Evolutionary conservation across 1,140 invertebrate genomes (phyloP).

Genomic region (Brachionus asplanchnoidis): DNA sequence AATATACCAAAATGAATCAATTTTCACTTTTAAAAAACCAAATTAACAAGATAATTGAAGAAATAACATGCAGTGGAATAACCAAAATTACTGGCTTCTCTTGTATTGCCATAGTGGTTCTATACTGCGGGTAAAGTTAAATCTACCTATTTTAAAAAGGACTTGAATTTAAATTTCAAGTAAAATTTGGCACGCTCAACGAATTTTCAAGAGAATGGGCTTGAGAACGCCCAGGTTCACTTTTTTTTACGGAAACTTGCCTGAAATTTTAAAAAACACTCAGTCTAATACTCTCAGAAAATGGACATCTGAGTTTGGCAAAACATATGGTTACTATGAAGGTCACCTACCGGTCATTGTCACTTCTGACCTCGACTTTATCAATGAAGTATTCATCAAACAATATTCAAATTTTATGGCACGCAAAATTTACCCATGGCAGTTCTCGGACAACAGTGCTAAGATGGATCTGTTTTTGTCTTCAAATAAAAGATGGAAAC

Average conservation of each 20-base stretch:
- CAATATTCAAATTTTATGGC: conserved; percentile 58
- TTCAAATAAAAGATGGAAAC: conserved; percentile 59
- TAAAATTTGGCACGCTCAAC: conserved; percentile 19
- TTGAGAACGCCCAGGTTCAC: neutral
- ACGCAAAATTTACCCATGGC: conserved; percentile 47
- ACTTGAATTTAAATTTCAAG: neutral
- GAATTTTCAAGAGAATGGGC: neutral
- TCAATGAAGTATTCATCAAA: conserved; percentile 57
- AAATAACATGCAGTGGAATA: neutral
- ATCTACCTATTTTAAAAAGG: neutral
- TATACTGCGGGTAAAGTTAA: neutral
- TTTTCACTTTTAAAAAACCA: neutral
- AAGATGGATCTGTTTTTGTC: conserved; percentile 48
- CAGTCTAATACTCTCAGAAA: conserved; percentile 42
- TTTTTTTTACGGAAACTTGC: conserved; percentile 37
- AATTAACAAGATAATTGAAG: neutral
- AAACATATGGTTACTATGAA: conserved; percentile 57
- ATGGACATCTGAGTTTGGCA: conserved; percentile 55
- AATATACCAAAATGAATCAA: neutral
- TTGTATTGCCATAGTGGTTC: neutral
- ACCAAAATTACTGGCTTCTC: neutral
- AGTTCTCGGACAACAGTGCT: conserved; percentile 37
- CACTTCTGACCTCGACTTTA: conserved; percentile 53
- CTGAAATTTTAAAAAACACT: conserved; percentile 18
- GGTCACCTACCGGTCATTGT: conserved; percentile 55